Conservation (phyloP, 1,140 invertebrate genomes). For the Neotoxoptera formosana region DNA sequence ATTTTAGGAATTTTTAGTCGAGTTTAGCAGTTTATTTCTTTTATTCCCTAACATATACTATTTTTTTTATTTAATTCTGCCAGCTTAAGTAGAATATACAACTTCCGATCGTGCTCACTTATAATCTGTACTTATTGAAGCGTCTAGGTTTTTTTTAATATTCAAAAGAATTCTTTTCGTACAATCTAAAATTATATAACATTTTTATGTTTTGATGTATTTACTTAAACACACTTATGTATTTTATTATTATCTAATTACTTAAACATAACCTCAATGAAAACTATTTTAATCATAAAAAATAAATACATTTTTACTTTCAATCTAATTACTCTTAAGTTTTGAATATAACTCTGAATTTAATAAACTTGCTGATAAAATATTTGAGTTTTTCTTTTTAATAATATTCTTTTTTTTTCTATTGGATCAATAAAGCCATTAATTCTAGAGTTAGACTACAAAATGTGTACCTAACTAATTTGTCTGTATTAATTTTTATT, state of each 20-base stretch:
- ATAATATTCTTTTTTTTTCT: neutral
- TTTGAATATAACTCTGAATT: neutral
- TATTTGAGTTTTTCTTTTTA: neutral
- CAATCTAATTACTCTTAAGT: no score
- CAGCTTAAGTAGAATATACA: neutral
- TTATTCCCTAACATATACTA: neutral
- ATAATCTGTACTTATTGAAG: neutral
- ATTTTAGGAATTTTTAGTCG: neutral
- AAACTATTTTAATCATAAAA: neutral
- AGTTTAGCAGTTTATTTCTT: neutral
- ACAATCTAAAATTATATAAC: neutral
- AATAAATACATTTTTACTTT: neutral
- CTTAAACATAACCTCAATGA: neutral
- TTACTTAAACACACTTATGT: no score
- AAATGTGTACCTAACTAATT: neutral
- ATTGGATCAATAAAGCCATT: neutral
- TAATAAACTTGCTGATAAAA: neutral
- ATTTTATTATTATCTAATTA: no score
- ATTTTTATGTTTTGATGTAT: neutral
- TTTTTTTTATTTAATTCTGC: neutral
- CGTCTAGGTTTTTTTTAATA: neutral
- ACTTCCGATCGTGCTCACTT: neutral
- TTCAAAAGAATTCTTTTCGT: neutral
- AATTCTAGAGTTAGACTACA: neutral
- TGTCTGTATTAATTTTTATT: neutral